A percentile compares a stretch with the other conserved stretches of the same genome.
phyloP scores from a whole-genome alignment of 2,113 vertebrate genomes.

The Tricholaema leucomelas region DNA sequence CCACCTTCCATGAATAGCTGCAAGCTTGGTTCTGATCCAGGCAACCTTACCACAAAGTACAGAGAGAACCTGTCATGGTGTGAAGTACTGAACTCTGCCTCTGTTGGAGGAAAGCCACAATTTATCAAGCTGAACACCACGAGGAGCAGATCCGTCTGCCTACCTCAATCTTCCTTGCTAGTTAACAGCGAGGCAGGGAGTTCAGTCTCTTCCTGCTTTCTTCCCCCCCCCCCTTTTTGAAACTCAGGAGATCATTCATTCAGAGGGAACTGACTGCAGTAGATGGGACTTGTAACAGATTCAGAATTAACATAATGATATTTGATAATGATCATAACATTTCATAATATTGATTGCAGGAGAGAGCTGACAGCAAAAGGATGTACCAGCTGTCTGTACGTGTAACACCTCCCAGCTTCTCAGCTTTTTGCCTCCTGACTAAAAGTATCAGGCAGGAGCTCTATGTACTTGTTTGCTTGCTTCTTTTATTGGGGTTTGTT shows the following conservation, averaged over 20 bases:
- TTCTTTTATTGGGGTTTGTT: background rate
- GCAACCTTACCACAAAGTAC: slow-evolving; percentile 66
- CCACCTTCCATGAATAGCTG: slow-evolving; percentile 41
- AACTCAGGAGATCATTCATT: slow-evolving; percentile 30
- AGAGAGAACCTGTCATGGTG: slow-evolving; percentile 67
- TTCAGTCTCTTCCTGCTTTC: slow-evolving; percentile 12
- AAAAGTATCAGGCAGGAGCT: background rate
- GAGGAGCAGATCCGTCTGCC: slow-evolving; percentile 40
- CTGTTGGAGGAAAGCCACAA: slow-evolving; percentile 65
- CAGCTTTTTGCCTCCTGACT: background rate
- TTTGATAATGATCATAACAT: slow-evolving; percentile 71
- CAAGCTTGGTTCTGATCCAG: slow-evolving; percentile 51
- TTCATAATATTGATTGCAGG: slow-evolving; percentile 68
- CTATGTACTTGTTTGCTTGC: background rate
- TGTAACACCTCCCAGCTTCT: slow-evolving; percentile 35
- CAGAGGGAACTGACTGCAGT: background rate
- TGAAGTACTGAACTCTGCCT: slow-evolving; percentile 65
- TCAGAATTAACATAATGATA: slow-evolving; percentile 66
- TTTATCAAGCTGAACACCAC: slow-evolving; percentile 55
- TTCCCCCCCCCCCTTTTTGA: too few relatives aligned
- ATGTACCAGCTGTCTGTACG: slow-evolving; percentile 42
- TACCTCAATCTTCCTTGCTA: slow-evolving; percentile 51
- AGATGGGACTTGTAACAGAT: slow-evolving; percentile 57
- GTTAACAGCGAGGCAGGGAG: slow-evolving; percentile 43
- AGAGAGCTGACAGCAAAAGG: slow-evolving; percentile 52